Evolutionary conservation across 37 sponge, comb jelly and placozoan species (phyloP).

Genomic region (Hexactinellida sp.): DNA sequence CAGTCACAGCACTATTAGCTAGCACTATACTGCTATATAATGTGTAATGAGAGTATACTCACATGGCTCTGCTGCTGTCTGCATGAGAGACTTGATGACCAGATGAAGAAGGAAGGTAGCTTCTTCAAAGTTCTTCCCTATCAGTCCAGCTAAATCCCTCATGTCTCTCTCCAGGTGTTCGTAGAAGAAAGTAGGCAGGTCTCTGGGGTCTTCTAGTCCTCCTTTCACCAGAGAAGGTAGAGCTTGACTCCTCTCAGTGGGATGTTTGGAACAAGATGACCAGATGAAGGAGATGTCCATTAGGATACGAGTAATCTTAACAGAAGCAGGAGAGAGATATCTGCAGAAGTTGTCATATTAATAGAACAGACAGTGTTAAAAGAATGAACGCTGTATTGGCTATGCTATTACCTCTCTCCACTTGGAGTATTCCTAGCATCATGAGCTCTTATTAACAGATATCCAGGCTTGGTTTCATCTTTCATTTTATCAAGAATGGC

Average conservation of each 20-base stretch:
- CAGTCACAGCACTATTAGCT: too few relatives aligned
- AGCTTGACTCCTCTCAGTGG: neutral
- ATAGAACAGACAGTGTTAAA: neutral
- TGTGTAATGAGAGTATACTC: neutral
- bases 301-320: neutral
- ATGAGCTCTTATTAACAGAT: neutral
- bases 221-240: neutral
- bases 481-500: neutral
- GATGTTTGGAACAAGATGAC: constrained; percentile 13
- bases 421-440: neutral
- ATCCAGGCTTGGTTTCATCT: neutral
- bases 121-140: constrained; percentile 31
- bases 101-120: constrained; percentile 39
- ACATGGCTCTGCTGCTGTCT: neutral
- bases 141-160: constrained; percentile 17
- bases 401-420: neutral
- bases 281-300: neutral
- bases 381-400: neutral
- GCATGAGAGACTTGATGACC: constrained; percentile 20
- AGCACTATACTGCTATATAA: neutral
- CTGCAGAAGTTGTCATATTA: neutral
- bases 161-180: constrained; percentile 48
- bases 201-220: neutral
- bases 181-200: constrained; percentile 43
- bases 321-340: neutral